Evolutionary conservation across 2,888 invertebrate genomes (phyloP).

Genomic region (Gortyna flavago): DNA sequence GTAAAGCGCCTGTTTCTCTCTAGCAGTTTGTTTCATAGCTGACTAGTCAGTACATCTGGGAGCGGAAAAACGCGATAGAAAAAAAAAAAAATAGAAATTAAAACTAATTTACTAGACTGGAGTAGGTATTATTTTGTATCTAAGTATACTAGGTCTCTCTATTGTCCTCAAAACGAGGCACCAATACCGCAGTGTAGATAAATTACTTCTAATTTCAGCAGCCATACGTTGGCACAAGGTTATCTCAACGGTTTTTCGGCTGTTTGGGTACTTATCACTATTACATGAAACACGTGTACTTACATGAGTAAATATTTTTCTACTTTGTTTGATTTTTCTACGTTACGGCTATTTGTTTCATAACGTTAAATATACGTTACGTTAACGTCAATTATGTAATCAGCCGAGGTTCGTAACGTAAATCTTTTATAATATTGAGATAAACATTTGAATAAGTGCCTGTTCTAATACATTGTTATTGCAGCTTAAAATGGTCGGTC

Average conservation of each 20-base stretch:
- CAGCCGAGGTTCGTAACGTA: conserved; percentile 26
- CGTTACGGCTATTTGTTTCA: conserved; percentile 50
- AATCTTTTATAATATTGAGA: conserved; percentile 42
- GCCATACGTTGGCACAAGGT: conserved; percentile 58
- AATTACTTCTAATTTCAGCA: conserved; percentile 54
- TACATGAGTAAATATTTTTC: conserved; percentile 61
- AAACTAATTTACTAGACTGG: neutral
- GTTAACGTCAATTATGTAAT: conserved; percentile 50
- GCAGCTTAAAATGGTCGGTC: neutral
- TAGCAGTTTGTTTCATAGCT: too few species aligned
- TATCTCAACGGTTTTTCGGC: conserved; percentile 58
- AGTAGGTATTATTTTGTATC: neutral
- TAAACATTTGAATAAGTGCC: conserved; percentile 22
- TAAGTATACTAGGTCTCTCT: conserved; percentile 2
- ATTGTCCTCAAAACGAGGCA: conserved; percentile 21
- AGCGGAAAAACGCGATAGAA: neutral
- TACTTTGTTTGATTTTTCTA: conserved; percentile 55
- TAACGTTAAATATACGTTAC: conserved; percentile 52
- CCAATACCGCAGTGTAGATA: conserved; percentile 30
- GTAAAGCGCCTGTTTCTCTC: too few species aligned
- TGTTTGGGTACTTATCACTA: conserved; percentile 62
- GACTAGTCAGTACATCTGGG: neutral
- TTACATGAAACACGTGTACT: conserved; percentile 66
- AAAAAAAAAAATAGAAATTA: neutral
- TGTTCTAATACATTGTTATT: conserved; percentile 19